A percentile compares a stretch with the other conserved stretches of the same genome.
phyloP scores from a whole-genome alignment of 2,797 vertebrate species.

The Carduelis carduelis region DNA sequence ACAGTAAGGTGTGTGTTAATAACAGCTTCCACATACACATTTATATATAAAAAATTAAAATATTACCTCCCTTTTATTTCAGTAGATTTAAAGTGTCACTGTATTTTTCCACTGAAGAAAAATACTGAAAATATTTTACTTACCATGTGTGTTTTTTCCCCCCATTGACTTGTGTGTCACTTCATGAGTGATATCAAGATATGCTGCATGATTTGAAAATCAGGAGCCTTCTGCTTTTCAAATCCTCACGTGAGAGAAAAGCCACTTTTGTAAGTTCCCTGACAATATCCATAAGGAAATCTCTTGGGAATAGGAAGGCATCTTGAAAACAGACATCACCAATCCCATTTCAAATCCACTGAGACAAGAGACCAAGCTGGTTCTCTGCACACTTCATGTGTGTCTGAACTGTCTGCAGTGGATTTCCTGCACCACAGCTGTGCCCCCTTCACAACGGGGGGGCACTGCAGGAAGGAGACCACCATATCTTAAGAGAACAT shows the following conservation, averaged over 20 bases:
- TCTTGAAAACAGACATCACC: neutral
- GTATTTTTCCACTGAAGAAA: conserved; percentile 27
- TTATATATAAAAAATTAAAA: neutral
- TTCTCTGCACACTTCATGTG: neutral
- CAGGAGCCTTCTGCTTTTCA: neutral
- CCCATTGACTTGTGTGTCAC: neutral
- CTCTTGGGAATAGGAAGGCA: neutral
- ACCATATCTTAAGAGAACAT: neutral
- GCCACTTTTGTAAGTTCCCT: neutral
- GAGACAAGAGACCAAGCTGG: neutral
- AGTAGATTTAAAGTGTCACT: conserved; percentile 14
- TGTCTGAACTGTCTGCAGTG: neutral
- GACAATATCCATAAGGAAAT: neutral
- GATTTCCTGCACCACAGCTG: neutral
- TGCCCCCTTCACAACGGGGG: neutral
- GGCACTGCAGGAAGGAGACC: neutral
- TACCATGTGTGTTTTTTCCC: neutral
- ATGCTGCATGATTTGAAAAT: neutral
- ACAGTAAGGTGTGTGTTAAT: conserved; percentile 25
- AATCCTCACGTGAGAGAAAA: neutral
- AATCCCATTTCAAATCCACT: neutral
- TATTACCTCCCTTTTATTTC: neutral
- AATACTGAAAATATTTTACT: neutral
- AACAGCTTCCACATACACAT: conserved; percentile 12
- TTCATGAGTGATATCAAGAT: neutral